Conservation (phyloP, 2,888 invertebrate genomes). For the Parnassius smintheus region DNA sequence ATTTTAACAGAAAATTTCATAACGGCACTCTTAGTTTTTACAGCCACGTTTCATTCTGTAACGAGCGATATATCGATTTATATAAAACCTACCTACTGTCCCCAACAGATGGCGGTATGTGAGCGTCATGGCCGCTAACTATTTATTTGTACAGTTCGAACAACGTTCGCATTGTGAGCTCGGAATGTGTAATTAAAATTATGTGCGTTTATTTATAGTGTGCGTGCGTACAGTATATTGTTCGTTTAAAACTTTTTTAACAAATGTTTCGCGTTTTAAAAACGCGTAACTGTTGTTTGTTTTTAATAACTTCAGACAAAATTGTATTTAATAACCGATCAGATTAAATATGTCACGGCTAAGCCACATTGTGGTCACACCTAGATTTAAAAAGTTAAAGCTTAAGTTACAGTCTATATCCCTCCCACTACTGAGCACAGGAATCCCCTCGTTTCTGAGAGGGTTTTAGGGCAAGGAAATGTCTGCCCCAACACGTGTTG, state of each 20-base stretch:
- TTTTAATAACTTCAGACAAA: neutral
- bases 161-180: conserved; percentile 35
- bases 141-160: conserved; percentile 41
- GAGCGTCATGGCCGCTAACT: conserved; percentile 32
- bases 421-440: no score
- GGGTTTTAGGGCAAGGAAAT: no score
- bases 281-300: neutral
- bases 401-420: no score
- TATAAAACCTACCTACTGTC: conserved; percentile 14
- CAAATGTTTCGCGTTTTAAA: conserved; percentile 13
- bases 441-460: no score
- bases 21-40: conserved; percentile 17
- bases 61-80: conserved; percentile 1
- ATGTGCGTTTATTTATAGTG: conserved; percentile 31
- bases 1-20: neutral
- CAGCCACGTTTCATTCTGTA: conserved; percentile 4
- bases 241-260: conserved; percentile 23
- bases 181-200: conserved; percentile 42
- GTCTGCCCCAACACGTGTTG: no score
- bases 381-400: no score
- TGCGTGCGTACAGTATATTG: conserved; percentile 21
- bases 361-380: no score
- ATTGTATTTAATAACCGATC: no score
- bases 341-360: no score
- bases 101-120: conserved; percentile 46